Conservation (phyloP, 2,797 vertebrate genomes). For the Mus minutoides region DNA sequence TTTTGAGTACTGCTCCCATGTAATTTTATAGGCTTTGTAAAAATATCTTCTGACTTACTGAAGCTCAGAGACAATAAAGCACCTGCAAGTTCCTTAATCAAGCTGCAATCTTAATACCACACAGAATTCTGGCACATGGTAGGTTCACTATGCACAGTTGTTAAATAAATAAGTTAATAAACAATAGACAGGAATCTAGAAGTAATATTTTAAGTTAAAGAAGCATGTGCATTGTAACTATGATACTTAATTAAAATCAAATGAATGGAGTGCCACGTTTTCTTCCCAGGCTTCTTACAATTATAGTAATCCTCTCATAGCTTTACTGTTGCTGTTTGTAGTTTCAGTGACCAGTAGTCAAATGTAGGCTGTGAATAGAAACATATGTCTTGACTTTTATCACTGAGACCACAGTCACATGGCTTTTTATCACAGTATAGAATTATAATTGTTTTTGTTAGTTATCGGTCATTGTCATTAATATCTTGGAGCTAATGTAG, state of each 20-base stretch:
- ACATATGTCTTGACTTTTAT: not conserved
- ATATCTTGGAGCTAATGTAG: not conserved
- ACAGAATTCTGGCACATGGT: not conserved
- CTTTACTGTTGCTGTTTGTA: not conserved
- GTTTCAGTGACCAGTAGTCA: not conserved
- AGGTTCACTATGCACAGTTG: not conserved
- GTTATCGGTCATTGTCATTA: not conserved
- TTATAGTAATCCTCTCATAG: not conserved
- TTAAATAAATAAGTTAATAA: constrained; percentile 19
- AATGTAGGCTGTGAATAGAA: not conserved
- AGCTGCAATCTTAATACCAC: not conserved
- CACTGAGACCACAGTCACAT: not conserved
- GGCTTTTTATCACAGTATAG: not conserved
- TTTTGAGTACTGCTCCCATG: not conserved
- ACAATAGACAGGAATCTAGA: not conserved
- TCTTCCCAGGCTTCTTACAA: constrained; percentile 2
- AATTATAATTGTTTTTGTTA: not conserved
- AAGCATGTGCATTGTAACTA: not conserved
- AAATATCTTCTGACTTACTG: not conserved
- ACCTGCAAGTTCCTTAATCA: not conserved
- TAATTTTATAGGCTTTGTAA: not conserved
- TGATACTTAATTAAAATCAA: not conserved
- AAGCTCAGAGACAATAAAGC: not conserved
- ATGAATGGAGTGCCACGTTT: not conserved
- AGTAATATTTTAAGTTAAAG: constrained; percentile 28